Evolutionary conservation across 2,888 invertebrate species (phyloP).

Genomic region (Glyphotaelius pellucidus): DNA sequence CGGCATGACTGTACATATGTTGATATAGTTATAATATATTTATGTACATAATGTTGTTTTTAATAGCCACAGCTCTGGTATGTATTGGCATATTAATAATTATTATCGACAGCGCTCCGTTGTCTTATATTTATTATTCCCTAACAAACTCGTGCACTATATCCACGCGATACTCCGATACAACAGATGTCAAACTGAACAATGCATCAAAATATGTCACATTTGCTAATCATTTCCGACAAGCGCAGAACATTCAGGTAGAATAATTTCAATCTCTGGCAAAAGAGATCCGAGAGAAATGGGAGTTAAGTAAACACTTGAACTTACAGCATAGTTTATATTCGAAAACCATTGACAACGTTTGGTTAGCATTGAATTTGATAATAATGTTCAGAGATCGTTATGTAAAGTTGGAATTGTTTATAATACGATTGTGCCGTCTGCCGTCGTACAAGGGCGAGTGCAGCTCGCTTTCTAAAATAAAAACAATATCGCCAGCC

Average conservation of each 20-base stretch:
- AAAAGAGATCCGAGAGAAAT: neutral
- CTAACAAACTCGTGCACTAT: neutral
- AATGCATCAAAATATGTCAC: neutral
- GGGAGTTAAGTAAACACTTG: neutral
- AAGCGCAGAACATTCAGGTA: neutral
- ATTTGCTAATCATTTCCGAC: neutral
- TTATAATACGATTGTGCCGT: neutral
- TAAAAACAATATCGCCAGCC: constrained; percentile 49
- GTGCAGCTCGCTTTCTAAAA: constrained; percentile 53
- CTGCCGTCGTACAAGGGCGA: constrained; percentile 52
- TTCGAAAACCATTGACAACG: constrained; percentile 2
- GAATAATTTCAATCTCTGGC: neutral
- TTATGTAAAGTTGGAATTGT: constrained; percentile 36
- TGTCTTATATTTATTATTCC: neutral
- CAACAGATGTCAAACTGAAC: neutral
- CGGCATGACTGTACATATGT: neutral
- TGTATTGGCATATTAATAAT: constrained; percentile 7
- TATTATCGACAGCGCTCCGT: constrained; percentile 25
- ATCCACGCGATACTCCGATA: neutral
- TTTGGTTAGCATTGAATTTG: neutral
- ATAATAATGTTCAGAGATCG: constrained; percentile 39
- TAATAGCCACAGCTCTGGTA: neutral
- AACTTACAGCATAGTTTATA: neutral
- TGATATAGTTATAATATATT: neutral
- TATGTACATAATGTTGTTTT: constrained; percentile 24